Percentiles rank a stretch among this genome's conserved stretches.
phyloP scores from a whole-genome alignment of 2,888 invertebrate species.

The Napeogenes inachia region DNA sequence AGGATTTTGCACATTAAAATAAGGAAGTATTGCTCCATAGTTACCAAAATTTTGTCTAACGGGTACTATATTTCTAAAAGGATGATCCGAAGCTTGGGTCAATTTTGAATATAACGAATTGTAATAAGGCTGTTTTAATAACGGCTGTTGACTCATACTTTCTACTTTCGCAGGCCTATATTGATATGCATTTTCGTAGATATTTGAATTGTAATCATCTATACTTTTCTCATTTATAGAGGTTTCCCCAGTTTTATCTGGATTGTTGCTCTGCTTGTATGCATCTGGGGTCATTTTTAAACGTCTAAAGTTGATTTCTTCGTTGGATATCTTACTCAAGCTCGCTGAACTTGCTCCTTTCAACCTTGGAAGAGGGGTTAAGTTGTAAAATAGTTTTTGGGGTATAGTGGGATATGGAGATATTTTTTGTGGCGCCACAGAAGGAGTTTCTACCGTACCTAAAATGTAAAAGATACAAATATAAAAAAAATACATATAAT shows the following conservation, averaged over 20 bases:
- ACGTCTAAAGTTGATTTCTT: no score
- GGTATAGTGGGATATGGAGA: no score
- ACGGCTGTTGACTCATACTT: not conserved
- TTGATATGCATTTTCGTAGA: not conserved
- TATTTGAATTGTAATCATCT: not conserved
- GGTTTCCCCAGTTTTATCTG: no score
- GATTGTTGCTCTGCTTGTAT: no score
- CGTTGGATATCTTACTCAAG: not conserved
- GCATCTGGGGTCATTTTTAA: no score
- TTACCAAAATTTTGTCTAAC: not conserved
- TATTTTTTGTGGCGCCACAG: no score
- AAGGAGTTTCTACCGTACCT: no score
- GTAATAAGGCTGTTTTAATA: not conserved
- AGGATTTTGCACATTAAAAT: not conserved
- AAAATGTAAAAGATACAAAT: no score
- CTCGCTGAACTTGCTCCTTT: not conserved
- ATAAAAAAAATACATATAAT: no score
- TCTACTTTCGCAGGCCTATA: not conserved
- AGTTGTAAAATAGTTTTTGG: not conserved
- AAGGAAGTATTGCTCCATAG: not conserved
- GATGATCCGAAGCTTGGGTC: not conserved
- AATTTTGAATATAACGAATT: conserved; percentile 1
- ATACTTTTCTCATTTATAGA: no score
- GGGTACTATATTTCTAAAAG: not conserved
- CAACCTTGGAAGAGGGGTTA: not conserved